Evolutionary conservation across 2,888 invertebrate genomes (phyloP).

Genomic region (Lasioglossum oenotherae): DNA sequence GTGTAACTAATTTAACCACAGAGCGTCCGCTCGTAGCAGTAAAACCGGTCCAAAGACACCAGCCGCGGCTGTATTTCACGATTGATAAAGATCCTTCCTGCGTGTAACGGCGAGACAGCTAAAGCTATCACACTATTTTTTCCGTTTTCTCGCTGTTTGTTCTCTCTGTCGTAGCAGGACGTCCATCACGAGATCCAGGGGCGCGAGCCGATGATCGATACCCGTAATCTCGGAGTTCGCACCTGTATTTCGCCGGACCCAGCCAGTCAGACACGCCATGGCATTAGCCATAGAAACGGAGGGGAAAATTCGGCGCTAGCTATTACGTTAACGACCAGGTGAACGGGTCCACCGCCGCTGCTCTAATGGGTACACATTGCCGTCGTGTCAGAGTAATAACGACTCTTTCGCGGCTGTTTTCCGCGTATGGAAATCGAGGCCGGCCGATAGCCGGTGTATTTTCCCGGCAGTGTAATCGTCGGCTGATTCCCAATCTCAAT

Average conservation of each 20-base stretch:
- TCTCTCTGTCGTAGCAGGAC: not conserved
- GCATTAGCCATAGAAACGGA: conserved; percentile 39
- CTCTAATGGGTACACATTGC: conserved; percentile 63
- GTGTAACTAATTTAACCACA: not conserved
- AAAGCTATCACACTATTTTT: conserved; percentile 27
- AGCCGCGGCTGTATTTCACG: conserved; percentile 42
- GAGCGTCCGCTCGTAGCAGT: not conserved
- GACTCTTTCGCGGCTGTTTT: conserved; percentile 56
- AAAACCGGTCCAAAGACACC: conserved; percentile 47
- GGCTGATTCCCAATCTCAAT: conserved; percentile 73
- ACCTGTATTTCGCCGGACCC: conserved; percentile 35
- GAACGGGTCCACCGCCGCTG: conserved; percentile 40
- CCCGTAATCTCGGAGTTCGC: conserved; percentile 55
- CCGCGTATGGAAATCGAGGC: conserved; percentile 48
- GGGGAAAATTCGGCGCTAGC: conserved; percentile 49
- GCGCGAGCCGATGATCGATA: conserved; percentile 57
- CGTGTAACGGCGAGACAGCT: conserved; percentile 15
- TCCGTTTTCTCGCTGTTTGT: conserved; percentile 22
- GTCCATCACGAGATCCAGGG: conserved; percentile 49
- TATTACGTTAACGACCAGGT: conserved; percentile 58
- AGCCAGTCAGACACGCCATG: not conserved
- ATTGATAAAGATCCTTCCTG: conserved; percentile 40
- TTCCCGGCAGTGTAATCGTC: conserved; percentile 61
- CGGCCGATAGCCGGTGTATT: conserved; percentile 51
- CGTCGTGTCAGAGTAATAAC: conserved; percentile 59